Evolutionary conservation across 1,140 invertebrate species (phyloP).

Genomic region (Brachionus rubens): DNA sequence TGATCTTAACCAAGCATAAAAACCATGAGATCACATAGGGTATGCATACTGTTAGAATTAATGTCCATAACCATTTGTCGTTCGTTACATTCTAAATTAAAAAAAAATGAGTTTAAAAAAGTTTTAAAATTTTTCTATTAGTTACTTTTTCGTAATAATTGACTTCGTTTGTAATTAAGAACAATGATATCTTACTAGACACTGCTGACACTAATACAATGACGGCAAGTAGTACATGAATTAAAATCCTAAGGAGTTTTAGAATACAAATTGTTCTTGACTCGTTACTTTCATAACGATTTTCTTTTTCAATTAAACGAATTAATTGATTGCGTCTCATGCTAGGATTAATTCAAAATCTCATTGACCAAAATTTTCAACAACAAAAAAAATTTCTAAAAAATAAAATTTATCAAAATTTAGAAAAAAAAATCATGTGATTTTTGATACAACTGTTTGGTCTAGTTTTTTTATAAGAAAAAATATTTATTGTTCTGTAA

Average conservation of each 20-base stretch:
- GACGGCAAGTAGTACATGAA: not conserved
- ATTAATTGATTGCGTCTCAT: constrained; percentile 27
- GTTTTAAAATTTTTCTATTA: not conserved
- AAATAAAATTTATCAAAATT: too few species aligned
- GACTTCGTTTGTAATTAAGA: constrained; percentile 10
- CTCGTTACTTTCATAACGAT: not conserved
- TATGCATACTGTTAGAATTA: not conserved
- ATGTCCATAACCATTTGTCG: constrained; percentile 16
- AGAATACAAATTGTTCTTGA: not conserved
- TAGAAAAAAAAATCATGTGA: too few species aligned
- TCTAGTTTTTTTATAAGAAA: too few species aligned
- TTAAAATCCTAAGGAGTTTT: not conserved
- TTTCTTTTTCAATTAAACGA: constrained; percentile 33
- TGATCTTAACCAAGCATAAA: constrained; percentile 5
- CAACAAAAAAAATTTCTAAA: too few species aligned
- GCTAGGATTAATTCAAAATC: not conserved
- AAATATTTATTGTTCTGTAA: too few species aligned
- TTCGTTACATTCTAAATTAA: not conserved
- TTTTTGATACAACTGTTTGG: too few species aligned
- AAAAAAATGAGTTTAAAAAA: not conserved
- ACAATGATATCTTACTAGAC: not conserved
- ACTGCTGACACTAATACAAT: not conserved
- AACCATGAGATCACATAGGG: not conserved
- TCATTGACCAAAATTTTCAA: not conserved
- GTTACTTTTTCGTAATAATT: constrained; percentile 27